A percentile compares a stretch with the other conserved stretches of the same genome.
These are phyloP conservation scores for Acanthochromis polyacanthus DNA, from an alignment of 2,113 vertebrate genomes.

Conservation along the genomic window DNA sequence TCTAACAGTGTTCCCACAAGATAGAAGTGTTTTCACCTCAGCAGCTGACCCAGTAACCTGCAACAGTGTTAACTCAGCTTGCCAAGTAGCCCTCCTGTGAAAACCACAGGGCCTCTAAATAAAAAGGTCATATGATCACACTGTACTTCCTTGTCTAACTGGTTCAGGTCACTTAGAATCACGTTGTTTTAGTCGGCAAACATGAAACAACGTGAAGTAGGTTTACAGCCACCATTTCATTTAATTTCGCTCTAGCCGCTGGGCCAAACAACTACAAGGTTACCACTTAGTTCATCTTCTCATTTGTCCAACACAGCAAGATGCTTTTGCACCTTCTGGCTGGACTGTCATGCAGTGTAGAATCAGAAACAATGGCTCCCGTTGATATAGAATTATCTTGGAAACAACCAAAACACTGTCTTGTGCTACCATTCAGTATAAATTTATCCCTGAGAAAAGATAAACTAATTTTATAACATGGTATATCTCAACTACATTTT, in stretches of 20 bases:
- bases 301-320: too few relatives aligned
- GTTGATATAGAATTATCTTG: background rate
- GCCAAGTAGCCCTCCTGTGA: background rate
- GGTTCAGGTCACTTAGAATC: constrained; percentile 22
- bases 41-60: constrained; percentile 12
- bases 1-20: background rate
- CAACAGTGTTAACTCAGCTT: constrained; percentile 8
- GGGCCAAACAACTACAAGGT: too few relatives aligned
- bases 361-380: background rate
- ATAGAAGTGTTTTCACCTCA: background rate
- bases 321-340: too few relatives aligned
- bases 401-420: background rate
- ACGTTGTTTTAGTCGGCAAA: constrained; percentile 6
- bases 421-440: too few relatives aligned
- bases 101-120: background rate
- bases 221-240: background rate
- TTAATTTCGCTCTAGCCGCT: too few relatives aligned
- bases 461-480: too few relatives aligned
- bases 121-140: constrained; percentile 8
- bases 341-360: background rate
- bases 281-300: too few relatives aligned
- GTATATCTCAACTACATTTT: too few relatives aligned
- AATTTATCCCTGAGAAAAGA: too few relatives aligned
- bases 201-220: background rate
- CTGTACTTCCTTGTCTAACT: background rate